Percentiles rank a stretch among this genome's conserved stretches.
Conservation (phyloP, 2,113 vertebrate genomes). For the Rattus norvegicus region DNA sequence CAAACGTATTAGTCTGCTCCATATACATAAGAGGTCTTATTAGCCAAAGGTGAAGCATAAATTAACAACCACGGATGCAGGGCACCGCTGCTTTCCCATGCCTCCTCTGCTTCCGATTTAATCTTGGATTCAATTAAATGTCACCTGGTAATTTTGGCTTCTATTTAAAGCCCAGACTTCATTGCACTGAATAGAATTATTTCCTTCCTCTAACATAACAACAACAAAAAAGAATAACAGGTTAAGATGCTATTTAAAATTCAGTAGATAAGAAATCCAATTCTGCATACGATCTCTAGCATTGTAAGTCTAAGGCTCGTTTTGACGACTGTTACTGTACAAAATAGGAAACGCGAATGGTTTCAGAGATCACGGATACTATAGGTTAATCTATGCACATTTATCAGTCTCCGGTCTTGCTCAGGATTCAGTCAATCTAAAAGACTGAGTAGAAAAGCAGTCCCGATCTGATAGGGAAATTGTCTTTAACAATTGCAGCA, state of each 20-base stretch:
- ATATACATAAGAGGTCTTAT: neutral
- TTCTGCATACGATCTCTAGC: neutral
- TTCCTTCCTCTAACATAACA: slow-evolving; percentile 10
- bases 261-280: slow-evolving; percentile 53
- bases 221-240: neutral
- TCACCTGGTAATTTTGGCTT: slow-evolving; percentile 26
- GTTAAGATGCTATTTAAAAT: slow-evolving; percentile 46
- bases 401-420: neutral
- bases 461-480: neutral
- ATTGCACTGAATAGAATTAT: slow-evolving; percentile 23
- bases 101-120: neutral
- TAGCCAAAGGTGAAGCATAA: slow-evolving; percentile 2
- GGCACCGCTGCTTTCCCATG: neutral
- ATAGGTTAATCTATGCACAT: neutral
- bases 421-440: neutral
- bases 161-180: slow-evolving; percentile 45
- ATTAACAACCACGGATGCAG: neutral
- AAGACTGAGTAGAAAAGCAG: neutral
- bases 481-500: neutral
- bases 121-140: slow-evolving; percentile 32
- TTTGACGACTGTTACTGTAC: neutral
- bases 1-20: neutral
- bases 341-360: neutral
- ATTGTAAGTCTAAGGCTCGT: neutral
- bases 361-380: neutral